Conservation (phyloP, 2,113 vertebrate species). For the Atherinomorus stipes region DNA sequence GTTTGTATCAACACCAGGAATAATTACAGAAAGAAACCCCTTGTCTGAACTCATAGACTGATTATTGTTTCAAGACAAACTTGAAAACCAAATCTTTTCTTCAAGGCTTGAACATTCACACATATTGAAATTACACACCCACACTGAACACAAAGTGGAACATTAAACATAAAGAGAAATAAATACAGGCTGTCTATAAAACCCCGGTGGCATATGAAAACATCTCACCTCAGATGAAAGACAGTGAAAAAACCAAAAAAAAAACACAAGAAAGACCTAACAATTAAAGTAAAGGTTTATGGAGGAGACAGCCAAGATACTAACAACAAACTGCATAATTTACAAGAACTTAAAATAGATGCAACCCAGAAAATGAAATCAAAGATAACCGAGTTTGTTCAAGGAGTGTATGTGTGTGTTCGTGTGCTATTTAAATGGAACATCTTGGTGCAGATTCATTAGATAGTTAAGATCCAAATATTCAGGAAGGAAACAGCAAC, state of each 20-base stretch:
- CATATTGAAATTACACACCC: neutral
- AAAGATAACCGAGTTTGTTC: constrained; percentile 39
- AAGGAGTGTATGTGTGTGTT: neutral
- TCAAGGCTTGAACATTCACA: neutral
- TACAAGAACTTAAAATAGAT: constrained; percentile 73
- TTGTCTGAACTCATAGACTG: neutral
- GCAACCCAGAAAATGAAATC: constrained; percentile 67
- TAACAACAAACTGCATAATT: constrained; percentile 70
- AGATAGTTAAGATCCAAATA: constrained; percentile 19
- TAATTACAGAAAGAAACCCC: neutral
- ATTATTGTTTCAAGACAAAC: neutral
- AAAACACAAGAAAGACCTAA: constrained; percentile 31
- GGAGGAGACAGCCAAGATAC: constrained; percentile 40
- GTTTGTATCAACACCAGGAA: constrained; percentile 3
- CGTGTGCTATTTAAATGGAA: constrained; percentile 20
- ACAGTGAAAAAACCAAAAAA: neutral
- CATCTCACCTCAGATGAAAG: constrained; percentile 30
- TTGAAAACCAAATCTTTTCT: neutral
- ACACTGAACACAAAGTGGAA: neutral
- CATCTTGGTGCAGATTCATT: constrained; percentile 35
- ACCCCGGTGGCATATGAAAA: constrained; percentile 21
- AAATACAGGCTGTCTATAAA: neutral
- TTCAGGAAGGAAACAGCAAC: neutral
- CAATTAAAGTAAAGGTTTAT: constrained; percentile 29
- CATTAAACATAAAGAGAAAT: constrained; percentile 34